A percentile compares a stretch with the other conserved stretches of the same genome.
Evolutionary conservation across 2,797 vertebrate genomes (phyloP).

Genomic region (Enteromius radiatus): DNA sequence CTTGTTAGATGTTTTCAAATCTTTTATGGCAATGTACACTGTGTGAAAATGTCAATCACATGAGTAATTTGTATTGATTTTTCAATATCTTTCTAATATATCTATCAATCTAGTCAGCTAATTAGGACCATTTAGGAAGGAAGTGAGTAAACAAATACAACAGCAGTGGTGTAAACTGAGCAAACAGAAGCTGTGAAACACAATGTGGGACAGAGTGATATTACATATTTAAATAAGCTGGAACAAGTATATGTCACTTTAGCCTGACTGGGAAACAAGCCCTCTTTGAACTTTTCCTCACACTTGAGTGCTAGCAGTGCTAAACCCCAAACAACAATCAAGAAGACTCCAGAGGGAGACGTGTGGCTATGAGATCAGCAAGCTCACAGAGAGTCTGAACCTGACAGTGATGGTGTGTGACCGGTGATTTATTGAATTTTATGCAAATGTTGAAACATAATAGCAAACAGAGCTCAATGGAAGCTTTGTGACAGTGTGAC

Average conservation of each 20-base stretch:
- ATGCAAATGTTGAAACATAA: slow-evolving; percentile 45
- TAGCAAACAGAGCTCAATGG: slow-evolving; percentile 8
- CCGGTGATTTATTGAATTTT: slow-evolving; percentile 24
- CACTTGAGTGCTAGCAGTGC: slow-evolving; percentile 11
- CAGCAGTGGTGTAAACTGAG: background rate
- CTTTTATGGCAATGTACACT: background rate
- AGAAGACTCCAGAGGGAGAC: slow-evolving; percentile 25
- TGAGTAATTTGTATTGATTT: background rate
- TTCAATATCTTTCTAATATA: background rate
- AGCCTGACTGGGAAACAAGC: slow-evolving; percentile 20
- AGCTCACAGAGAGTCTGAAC: slow-evolving; percentile 11
- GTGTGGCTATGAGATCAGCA: slow-evolving; percentile 7
- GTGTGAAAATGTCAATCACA: background rate
- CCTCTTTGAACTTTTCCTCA: slow-evolving; percentile 14
- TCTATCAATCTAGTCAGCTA: background rate
- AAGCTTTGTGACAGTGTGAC: slow-evolving; percentile 9
- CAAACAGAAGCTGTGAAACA: slow-evolving; percentile 28
- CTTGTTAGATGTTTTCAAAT: background rate
- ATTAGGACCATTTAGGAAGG: background rate
- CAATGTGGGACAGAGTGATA: slow-evolving; percentile 1
- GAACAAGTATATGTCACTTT: slow-evolving; percentile 7
- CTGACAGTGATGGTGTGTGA: background rate
- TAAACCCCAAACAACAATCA: background rate
- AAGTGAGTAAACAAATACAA: background rate
- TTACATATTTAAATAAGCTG: slow-evolving; percentile 17